Conservation (phyloP, 1,140 invertebrate genomes). For the Nasonia vitripennis region DNA sequence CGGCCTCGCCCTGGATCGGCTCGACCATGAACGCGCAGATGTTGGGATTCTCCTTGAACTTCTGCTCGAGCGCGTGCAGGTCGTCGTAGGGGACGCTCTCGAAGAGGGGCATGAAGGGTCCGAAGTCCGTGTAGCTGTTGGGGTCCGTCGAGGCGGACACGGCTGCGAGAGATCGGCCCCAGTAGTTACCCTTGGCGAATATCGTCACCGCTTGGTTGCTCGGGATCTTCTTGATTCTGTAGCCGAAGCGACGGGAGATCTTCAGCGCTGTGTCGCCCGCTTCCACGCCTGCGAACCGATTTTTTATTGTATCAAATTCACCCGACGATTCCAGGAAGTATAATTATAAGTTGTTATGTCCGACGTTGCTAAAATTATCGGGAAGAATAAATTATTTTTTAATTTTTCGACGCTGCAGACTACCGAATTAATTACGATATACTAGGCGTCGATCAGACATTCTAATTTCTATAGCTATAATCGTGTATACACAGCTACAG, state of each 20-base stretch:
- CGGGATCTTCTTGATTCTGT: constrained; percentile 84
- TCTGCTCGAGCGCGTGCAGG: constrained; percentile 80
- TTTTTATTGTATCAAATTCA: too few species aligned
- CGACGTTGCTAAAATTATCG: neutral
- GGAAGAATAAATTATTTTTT: too few species aligned
- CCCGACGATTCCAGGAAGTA: too few species aligned
- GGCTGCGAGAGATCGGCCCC: constrained; percentile 88
- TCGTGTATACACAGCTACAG: too few species aligned
- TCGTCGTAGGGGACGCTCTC: constrained; percentile 82
- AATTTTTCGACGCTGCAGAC: too few species aligned
- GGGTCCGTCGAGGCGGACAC: constrained; percentile 87
- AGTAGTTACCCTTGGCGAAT: constrained; percentile 88
- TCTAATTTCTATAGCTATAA: too few species aligned
- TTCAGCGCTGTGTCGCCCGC: constrained; percentile 87
- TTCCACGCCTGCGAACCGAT: constrained; percentile 81
- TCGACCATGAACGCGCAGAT: constrained; percentile 89
- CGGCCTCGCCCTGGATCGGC: constrained; percentile 90
- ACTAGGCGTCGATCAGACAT: too few species aligned
- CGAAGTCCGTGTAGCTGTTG: constrained; percentile 81
- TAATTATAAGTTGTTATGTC: too few species aligned
- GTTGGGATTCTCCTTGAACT: constrained; percentile 73
- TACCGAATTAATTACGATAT: too few species aligned
- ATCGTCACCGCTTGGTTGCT: constrained; percentile 83
- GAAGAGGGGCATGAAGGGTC: constrained; percentile 87
- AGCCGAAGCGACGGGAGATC: constrained; percentile 86